Percentiles rank a stretch among this genome's conserved stretches.
phyloP scores from a whole-genome alignment of 2,888 invertebrate species.

The Agrypnus murinus region DNA sequence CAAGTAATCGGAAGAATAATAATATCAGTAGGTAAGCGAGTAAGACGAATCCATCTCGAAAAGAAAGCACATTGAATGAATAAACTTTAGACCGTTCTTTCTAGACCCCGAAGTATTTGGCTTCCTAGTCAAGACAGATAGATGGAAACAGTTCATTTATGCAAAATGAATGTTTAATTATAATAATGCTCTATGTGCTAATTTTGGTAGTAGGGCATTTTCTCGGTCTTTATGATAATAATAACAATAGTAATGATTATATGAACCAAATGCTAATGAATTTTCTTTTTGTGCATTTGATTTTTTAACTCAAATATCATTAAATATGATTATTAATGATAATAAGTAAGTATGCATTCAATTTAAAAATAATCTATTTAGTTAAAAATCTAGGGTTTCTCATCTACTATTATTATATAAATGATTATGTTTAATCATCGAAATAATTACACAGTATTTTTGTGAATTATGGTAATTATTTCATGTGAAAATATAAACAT shows the following conservation, averaged over 20 bases:
- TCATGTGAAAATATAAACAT: constrained; percentile 26
- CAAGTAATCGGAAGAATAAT: constrained; percentile 59
- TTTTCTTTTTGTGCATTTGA: constrained; percentile 35
- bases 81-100: constrained; percentile 44
- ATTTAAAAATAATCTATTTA: constrained; percentile 41
- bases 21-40: constrained; percentile 53
- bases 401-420: constrained; percentile 28
- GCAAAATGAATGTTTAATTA: constrained; percentile 23
- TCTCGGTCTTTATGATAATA: constrained; percentile 38
- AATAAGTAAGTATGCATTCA: constrained; percentile 24
- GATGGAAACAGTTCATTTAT: background rate
- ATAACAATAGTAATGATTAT: constrained; percentile 18
- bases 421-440: constrained; percentile 21
- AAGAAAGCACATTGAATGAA: constrained; percentile 34
- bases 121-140: constrained; percentile 38
- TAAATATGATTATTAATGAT: constrained; percentile 15
- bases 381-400: constrained; percentile 40
- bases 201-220: constrained; percentile 43
- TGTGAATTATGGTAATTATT: constrained; percentile 28
- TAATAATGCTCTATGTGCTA: constrained; percentile 8
- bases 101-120: constrained; percentile 30
- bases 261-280: constrained; percentile 29
- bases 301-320: constrained; percentile 30
- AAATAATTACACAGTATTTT: constrained; percentile 18
- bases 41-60: constrained; percentile 38